These are phyloP conservation scores for Lamprologus tigripictilis DNA, from an alignment of 2,113 vertebrate species.

Conservation along the genomic window DNA sequence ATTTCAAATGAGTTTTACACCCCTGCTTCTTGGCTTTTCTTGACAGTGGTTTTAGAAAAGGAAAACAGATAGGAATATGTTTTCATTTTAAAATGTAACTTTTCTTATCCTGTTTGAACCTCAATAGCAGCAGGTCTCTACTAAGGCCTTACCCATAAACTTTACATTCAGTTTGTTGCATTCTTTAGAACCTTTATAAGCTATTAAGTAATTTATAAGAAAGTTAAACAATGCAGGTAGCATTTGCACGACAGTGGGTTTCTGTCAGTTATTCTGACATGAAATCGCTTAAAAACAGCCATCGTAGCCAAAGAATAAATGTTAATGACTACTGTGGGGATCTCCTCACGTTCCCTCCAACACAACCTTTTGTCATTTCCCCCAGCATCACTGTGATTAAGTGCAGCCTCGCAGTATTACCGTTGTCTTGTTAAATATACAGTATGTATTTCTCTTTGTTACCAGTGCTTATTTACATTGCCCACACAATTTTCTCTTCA, in stretches of 20 bases:
- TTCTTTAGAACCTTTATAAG: background rate
- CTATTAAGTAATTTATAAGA: background rate
- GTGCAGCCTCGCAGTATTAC: background rate
- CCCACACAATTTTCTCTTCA: background rate
- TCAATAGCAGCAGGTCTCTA: background rate
- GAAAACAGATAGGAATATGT: background rate
- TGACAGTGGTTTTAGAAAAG: background rate
- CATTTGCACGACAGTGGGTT: background rate
- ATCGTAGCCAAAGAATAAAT: background rate
- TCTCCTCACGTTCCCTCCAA: background rate
- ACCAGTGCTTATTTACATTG: background rate
- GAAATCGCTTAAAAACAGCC: background rate
- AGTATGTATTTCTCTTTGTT: background rate
- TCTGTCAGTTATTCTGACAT: background rate
- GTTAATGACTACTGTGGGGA: background rate
- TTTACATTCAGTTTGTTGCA: background rate
- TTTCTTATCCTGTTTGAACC: background rate
- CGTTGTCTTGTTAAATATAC: background rate
- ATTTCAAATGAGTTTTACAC: background rate
- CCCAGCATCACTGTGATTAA: background rate
- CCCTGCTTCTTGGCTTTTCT: background rate
- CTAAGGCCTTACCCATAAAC: background rate
- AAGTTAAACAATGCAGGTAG: background rate
- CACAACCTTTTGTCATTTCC: background rate
- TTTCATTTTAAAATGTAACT: background rate